Evolutionary conservation across 2,797 vertebrate genomes (phyloP).

Genomic region (Gymnothorax javanicus): DNA sequence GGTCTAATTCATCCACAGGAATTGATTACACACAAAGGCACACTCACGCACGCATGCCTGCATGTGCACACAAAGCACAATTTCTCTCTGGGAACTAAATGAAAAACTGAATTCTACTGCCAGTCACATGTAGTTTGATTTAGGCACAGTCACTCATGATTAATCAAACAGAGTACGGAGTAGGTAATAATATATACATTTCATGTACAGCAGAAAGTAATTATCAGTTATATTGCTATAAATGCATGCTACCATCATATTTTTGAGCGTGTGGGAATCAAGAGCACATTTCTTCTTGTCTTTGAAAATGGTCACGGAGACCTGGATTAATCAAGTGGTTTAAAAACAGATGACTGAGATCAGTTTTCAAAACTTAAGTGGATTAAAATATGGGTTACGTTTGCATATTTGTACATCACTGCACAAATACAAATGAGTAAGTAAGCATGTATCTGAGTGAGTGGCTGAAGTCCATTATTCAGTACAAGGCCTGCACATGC

Average conservation of each 20-base stretch:
- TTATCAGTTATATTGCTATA: neutral
- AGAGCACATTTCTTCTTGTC: neutral
- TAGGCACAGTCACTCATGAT: neutral
- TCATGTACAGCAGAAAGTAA: neutral
- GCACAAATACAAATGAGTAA: neutral
- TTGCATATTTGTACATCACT: neutral
- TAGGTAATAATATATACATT: neutral
- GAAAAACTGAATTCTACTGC: neutral
- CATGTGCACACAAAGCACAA: neutral
- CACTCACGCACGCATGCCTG: neutral
- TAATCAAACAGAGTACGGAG: neutral
- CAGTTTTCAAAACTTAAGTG: neutral
- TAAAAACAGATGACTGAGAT: neutral
- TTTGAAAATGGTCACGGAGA: neutral
- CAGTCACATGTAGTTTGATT: neutral
- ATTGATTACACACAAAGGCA: neutral
- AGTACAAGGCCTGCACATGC: neutral
- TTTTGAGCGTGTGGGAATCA: neutral
- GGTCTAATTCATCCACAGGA: neutral
- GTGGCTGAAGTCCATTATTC: neutral
- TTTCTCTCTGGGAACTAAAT: neutral
- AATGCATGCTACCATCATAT: neutral
- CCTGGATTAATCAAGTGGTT: neutral
- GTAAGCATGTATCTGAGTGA: neutral
- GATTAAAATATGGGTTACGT: neutral